A percentile compares a stretch with the other conserved stretches of the same genome.
These are phyloP conservation scores for Bombus pyrosoma DNA, from an alignment of 1,140 invertebrate species.

Conservation along the genomic window DNA sequence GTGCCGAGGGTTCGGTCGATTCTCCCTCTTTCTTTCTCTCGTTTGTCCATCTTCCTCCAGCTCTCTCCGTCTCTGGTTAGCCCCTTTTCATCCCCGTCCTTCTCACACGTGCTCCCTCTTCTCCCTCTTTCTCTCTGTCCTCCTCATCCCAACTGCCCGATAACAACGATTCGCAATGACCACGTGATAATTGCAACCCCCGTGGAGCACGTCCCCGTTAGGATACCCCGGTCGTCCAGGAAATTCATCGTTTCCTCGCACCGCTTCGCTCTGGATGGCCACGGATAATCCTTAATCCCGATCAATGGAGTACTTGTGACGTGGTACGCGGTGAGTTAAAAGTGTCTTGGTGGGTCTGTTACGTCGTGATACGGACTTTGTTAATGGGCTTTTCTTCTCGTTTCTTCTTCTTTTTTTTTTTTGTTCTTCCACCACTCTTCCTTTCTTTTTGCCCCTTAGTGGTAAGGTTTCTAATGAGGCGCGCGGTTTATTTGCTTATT, in stretches of 20 bases:
- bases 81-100: conserved; percentile 21
- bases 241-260: conserved; percentile 76
- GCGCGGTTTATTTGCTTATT: neutral
- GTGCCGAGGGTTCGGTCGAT: conserved; percentile 73
- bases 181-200: conserved; percentile 81
- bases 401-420: neutral
- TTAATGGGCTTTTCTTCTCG: conserved; percentile 33
- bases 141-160: conserved; percentile 62
- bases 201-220: conserved; percentile 67
- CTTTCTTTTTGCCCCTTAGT: neutral
- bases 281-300: conserved; percentile 56
- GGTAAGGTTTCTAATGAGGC: neutral
- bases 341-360: conserved; percentile 51
- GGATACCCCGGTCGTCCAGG: conserved; percentile 69
- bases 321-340: conserved; percentile 47
- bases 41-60: conserved; percentile 13
- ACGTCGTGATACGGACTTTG: conserved; percentile 48
- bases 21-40: conserved; percentile 67
- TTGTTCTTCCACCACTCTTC: too few species aligned
- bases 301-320: conserved; percentile 53
- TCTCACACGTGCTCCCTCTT: conserved; percentile 26
- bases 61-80: conserved; percentile 2
- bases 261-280: conserved; percentile 49
- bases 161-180: conserved; percentile 81
- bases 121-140: conserved; percentile 11